Evolutionary conservation across 2,113 vertebrate species (phyloP), one percentile per base, ranked within the genome.

Genomic region (Zosterops lateralis): DNA sequence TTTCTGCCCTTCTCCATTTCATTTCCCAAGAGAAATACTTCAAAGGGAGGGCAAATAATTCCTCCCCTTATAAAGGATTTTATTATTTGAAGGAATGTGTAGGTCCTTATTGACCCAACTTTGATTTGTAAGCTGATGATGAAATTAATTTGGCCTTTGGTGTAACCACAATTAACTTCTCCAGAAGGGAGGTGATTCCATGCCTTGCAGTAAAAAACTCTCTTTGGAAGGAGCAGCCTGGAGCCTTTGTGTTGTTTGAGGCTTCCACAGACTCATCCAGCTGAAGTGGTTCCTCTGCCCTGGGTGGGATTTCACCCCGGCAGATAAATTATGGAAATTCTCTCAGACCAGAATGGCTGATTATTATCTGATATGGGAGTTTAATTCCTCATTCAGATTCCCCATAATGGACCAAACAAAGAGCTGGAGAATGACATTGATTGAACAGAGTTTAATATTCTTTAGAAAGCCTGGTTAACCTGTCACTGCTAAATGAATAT

Each of bases 81-180:
- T 96, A 89, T 94, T 89, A 80, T 86, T 94, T 85, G 66, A 93
- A 91, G 78, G 58, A 62, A 22, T 48, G 77, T n/a, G 28, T 48
- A 73, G 65, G 85, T 79, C 86, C 58, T 89, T 95, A 96, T 62
- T 96, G 95, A 96, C 91, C 93, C 61, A 97, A 96, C 89, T 96
- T 95, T 97, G 83, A 97, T 95, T 97, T 97, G 81, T 58, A 96
- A 96, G 87, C 66, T 95, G 94, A 38, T 96, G 84, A 84, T 95
- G 77, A 96, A 84, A 97, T 94, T 95, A 96, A 96, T 96, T 97
- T 97, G 94, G 82, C 87, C 91, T 97, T 95, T 96, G 50, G 85
- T 94, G 62, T 95, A 95, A 97, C 96, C 96, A 96, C 95, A 97
- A 96, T 84, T 92, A 95, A 90, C 85, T 97, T 87, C 79, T 89